Conservation (phyloP, 2,888 invertebrate genomes). For the Salticus scenicus region DNA sequence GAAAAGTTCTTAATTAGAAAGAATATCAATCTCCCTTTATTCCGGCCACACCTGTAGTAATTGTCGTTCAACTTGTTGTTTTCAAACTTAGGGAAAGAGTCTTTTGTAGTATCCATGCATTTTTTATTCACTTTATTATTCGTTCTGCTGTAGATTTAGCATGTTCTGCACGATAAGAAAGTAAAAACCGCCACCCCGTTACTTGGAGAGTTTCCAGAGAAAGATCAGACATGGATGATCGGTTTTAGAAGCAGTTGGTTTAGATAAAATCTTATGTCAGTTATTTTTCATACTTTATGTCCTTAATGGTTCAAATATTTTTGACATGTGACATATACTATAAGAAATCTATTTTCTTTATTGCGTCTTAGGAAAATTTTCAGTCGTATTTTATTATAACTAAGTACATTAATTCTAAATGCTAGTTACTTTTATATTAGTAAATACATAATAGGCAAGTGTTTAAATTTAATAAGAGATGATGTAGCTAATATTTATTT, state of each 20-base stretch:
- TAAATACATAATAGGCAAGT: too few relatives aligned
- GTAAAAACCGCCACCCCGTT: not conserved
- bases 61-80: not conserved
- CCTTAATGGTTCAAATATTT: too few relatives aligned
- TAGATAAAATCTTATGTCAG: not conserved
- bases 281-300: too few relatives aligned
- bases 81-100: not conserved
- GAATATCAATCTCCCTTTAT: not conserved
- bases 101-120: too few relatives aligned
- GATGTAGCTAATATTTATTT: too few relatives aligned
- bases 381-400: too few relatives aligned
- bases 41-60: conserved; percentile 1
- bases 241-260: not conserved
- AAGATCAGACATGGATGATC: not conserved
- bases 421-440: too few relatives aligned
- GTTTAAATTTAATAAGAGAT: too few relatives aligned
- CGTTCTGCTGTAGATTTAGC: not conserved
- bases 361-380: too few relatives aligned
- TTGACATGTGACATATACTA: too few relatives aligned
- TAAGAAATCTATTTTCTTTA: too few relatives aligned
- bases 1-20: not conserved
- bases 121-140: not conserved
- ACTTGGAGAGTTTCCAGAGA: not conserved
- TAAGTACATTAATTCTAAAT: too few relatives aligned
- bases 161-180: not conserved